phyloP scores from a whole-genome alignment of 1,140 invertebrate genomes.

The Caenorhabditis briggsae region DNA sequence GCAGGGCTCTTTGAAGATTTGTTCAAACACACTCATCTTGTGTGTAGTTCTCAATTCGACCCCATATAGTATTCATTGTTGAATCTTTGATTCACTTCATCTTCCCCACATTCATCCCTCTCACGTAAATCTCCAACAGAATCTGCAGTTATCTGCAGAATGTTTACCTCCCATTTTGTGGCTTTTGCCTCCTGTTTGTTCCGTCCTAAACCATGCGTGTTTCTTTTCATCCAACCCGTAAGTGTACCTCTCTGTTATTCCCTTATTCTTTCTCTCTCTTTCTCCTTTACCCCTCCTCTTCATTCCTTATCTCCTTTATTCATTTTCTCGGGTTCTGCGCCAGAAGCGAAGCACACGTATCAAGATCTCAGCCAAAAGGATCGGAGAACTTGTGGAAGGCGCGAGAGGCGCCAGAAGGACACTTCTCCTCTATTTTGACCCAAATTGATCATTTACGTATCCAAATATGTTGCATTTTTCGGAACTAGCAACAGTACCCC shows the following conservation, averaged over 20 bases:
- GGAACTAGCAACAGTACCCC: no score
- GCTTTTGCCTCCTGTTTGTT: constrained; percentile 36
- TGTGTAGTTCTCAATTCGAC: no score
- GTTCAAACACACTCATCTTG: no score
- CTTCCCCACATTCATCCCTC: not conserved
- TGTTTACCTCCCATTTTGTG: constrained; percentile 21
- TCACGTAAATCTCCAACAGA: not conserved
- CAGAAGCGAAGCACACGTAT: constrained; percentile 7
- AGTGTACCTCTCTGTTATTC: constrained; percentile 30
- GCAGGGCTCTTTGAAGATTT: no score
- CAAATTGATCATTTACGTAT: constrained; percentile 13
- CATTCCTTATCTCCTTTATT: constrained; percentile 26
- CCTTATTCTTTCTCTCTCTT: constrained; percentile 5
- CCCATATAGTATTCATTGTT: no score
- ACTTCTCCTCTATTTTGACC: constrained; percentile 15
- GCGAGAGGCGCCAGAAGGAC: constrained; percentile 38
- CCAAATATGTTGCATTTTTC: constrained; percentile 17
- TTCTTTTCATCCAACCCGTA: constrained; percentile 7
- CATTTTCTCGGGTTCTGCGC: constrained; percentile 22
- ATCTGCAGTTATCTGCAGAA: constrained; percentile 13
- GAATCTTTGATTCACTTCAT: no score
- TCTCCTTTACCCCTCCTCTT: not conserved
- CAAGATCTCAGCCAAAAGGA: constrained; percentile 48
- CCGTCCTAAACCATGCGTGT: constrained; percentile 32
- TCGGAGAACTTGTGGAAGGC: constrained; percentile 43